Conservation (phyloP, 2,113 vertebrate species). For the Melanocharis versteri region DNA sequence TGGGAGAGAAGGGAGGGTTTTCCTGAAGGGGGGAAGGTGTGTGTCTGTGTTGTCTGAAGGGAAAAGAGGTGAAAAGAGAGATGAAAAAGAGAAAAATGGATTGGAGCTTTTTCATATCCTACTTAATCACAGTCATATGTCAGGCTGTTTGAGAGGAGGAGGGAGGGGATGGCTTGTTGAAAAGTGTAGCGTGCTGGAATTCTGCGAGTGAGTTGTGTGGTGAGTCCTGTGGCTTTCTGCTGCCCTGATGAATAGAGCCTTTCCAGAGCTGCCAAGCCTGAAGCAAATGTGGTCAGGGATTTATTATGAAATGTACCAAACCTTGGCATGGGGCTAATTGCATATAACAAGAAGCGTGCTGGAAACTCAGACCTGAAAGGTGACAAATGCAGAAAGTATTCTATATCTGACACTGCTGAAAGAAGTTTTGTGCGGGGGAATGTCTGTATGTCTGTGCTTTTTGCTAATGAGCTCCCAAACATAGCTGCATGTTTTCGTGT, state of each 20-base stretch:
- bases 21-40: background rate
- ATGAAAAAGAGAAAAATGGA: constrained; percentile 63
- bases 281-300: constrained; percentile 78
- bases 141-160: constrained; percentile 62
- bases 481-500: background rate
- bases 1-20: background rate
- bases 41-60: background rate
- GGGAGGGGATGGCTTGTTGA: constrained; percentile 62
- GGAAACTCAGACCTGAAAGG: constrained; percentile 71
- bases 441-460: constrained; percentile 68
- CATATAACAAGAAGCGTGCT: constrained; percentile 75
- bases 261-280: constrained; percentile 78
- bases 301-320: constrained; percentile 78
- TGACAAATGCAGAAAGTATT: constrained; percentile 78
- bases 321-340: constrained; percentile 80
- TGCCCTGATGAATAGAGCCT: constrained; percentile 77
- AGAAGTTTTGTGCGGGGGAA: constrained; percentile 73
- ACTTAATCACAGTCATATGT: constrained; percentile 82
- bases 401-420: constrained; percentile 71
- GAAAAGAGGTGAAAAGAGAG: constrained; percentile 8
- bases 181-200: constrained; percentile 73
- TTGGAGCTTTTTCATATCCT: constrained; percentile 57
- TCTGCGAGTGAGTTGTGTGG: constrained; percentile 64
- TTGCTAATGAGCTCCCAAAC: constrained; percentile 67
- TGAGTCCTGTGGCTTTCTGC: constrained; percentile 66